These are phyloP conservation scores for Chiroxiphia lanceolata DNA, from an alignment of 2,797 vertebrate species.

Conservation along the genomic window DNA sequence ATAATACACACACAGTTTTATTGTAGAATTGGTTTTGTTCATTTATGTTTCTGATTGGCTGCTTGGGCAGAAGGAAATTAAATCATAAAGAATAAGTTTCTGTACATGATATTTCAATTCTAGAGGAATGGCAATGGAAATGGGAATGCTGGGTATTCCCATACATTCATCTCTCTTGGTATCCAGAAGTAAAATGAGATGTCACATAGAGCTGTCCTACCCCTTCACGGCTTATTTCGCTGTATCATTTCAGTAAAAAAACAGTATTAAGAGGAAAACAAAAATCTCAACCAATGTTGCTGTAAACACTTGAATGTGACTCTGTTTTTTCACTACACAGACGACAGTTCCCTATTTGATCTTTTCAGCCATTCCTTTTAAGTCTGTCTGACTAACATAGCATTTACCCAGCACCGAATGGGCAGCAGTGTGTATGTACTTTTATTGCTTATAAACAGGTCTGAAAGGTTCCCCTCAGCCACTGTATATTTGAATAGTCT, in stretches of 20 bases:
- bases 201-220: constrained; percentile 5
- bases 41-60: constrained; percentile 55
- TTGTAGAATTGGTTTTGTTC: constrained; percentile 41
- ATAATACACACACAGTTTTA: not conserved
- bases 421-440: not conserved
- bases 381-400: not conserved
- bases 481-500: not conserved
- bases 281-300: not conserved
- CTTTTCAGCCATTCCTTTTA: not conserved
- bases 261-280: constrained; percentile 28
- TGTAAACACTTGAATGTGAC: not conserved
- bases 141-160: not conserved
- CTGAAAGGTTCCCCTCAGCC: not conserved
- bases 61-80: constrained; percentile 52
- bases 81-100: constrained; percentile 59
- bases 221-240: constrained; percentile 6
- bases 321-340: not conserved
- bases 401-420: not conserved
- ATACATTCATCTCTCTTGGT: constrained; percentile 34
- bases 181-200: constrained; percentile 48
- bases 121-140: constrained; percentile 30
- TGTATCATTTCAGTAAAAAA: constrained; percentile 39
- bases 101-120: constrained; percentile 56
- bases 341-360: not conserved
- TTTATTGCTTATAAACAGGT: not conserved